Evolutionary conservation across 2,797 vertebrate genomes (phyloP), one percentile per base, ranked within the genome.

Genomic region (Lemur catta): DNA sequence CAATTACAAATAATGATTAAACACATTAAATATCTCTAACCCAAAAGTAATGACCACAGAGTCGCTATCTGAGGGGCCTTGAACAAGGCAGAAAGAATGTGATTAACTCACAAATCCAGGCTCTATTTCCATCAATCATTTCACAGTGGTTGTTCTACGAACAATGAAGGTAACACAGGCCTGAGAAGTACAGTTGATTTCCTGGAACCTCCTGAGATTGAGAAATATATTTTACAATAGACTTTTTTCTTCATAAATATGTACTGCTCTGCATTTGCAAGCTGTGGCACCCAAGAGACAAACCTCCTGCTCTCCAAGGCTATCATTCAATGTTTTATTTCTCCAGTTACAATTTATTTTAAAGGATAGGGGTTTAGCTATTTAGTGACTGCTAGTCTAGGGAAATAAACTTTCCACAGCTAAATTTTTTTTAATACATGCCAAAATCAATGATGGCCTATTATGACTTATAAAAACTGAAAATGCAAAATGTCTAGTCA

Each of bases 331-430:
- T 72, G n/a, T 86, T 71, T 80, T 35, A 76, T 65, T 78, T 95
- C 43, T 72, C 72, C 24, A 67, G 12, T 59, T 93, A 84, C 0
- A 91, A 88, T n/a, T 46, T 63, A 43, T 78, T 89, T 90, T 86
- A 82, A 89, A 72, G 63, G n/a, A n/a, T n/a, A 46, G 20, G 8
- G 35, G 13, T n/a, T 52, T 67, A 13, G 15, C 38, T 92, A 50
- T 71, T 95, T 38, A 81, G 50, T 30, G 28, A 43, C 20, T 50
- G 78, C 59, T 86, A 86, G 12, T 86, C 38, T 72, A 86, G 33
- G 46, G 41, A 75, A 94, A 96, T 78, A 87, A 95, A 74, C 48
- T 74, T 82, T 72, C 38, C 30, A 84, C 14, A 71, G 41, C n/a
- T 33, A n/a, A 84, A 50, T 55, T 52, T 91, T 57, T 28, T 30